Percentiles rank a stretch among this genome's conserved stretches.
phyloP scores from a whole-genome alignment of 2,797 vertebrate species.

The Hydrolagus colliei region DNA sequence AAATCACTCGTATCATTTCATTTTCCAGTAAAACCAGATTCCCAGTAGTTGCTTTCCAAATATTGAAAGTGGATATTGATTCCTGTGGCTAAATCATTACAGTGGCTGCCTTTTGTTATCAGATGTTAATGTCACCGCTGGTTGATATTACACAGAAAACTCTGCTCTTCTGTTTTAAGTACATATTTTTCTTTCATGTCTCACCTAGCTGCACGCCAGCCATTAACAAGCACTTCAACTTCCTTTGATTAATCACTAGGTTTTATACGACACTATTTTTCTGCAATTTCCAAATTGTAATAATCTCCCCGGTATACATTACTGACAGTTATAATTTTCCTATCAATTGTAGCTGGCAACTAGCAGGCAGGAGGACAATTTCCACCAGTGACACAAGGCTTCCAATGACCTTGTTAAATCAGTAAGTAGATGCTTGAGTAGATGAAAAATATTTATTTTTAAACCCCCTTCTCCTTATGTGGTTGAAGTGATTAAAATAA shows the following conservation, averaged over 20 bases:
- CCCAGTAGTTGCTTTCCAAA: not conserved
- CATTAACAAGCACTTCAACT: not conserved
- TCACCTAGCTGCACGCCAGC: not conserved
- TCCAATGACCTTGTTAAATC: not conserved
- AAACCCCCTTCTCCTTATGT: not conserved
- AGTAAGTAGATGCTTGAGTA: not conserved
- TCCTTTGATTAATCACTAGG: not conserved
- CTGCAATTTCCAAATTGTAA: not conserved
- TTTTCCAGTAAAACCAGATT: not conserved
- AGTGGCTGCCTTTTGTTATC: not conserved
- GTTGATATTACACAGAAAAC: not conserved
- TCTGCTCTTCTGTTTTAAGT: too few relatives aligned
- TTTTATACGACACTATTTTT: not conserved
- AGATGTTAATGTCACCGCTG: not conserved
- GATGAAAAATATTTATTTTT: not conserved
- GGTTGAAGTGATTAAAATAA: slow-evolving; percentile 18
- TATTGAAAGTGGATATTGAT: slow-evolving; percentile 9
- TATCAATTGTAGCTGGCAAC: not conserved
- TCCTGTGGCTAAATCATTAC: not conserved
- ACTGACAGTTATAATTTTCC: not conserved
- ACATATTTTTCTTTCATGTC: too few relatives aligned
- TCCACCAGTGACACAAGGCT: not conserved
- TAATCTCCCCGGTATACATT: not conserved
- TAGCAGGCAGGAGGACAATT: not conserved
- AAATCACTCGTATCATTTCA: slow-evolving; percentile 9